Conservation (phyloP, 2,888 invertebrate genomes). For the Venustoraphidia nigricollis region DNA sequence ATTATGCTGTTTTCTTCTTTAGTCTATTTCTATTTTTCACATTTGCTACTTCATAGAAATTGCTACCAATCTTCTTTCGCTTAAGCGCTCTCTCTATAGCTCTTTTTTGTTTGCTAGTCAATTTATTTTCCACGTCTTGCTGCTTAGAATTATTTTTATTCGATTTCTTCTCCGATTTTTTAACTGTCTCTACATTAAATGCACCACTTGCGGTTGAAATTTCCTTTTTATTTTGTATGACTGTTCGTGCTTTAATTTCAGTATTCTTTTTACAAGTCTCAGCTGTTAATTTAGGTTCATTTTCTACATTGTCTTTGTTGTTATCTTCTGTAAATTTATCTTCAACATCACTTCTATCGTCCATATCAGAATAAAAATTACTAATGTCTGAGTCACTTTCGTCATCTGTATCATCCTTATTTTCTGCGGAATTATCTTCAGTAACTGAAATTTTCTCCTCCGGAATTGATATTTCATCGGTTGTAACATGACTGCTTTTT, state of each 20-base stretch:
- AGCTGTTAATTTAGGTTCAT: conserved; percentile 18
- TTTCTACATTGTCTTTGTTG: conserved; percentile 36
- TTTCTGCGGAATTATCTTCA: conserved; percentile 15
- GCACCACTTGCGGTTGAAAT: conserved; percentile 36
- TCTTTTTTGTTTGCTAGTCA: conserved; percentile 64
- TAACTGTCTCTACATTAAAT: conserved; percentile 30
- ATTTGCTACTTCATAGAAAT: conserved; percentile 79
- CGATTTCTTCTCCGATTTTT: conserved; percentile 18
- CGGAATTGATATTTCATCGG: conserved; percentile 10
- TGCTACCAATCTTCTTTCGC: conserved; percentile 70
- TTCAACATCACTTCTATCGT: conserved; percentile 36
- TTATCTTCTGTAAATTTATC: conserved; percentile 36
- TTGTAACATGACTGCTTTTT: conserved; percentile 5
- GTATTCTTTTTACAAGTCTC: conserved; percentile 14
- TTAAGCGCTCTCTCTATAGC: conserved; percentile 58
- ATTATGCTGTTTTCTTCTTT: conserved; percentile 33
- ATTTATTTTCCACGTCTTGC: conserved; percentile 28
- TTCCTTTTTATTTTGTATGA: conserved; percentile 41
- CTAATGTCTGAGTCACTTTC: conserved; percentile 45
- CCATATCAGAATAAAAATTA: conserved; percentile 52
- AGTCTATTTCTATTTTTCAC: conserved; percentile 75
- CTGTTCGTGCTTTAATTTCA: conserved; percentile 23
- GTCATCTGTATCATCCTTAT: conserved; percentile 19
- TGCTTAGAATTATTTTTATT: conserved; percentile 15
- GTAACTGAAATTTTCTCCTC: conserved; percentile 9